A percentile compares a stretch with the other conserved stretches of the same genome.
These are phyloP conservation scores for Aphelenchoides fujianensis DNA, from an alignment of 1,140 invertebrate species.

Conservation along the genomic window DNA sequence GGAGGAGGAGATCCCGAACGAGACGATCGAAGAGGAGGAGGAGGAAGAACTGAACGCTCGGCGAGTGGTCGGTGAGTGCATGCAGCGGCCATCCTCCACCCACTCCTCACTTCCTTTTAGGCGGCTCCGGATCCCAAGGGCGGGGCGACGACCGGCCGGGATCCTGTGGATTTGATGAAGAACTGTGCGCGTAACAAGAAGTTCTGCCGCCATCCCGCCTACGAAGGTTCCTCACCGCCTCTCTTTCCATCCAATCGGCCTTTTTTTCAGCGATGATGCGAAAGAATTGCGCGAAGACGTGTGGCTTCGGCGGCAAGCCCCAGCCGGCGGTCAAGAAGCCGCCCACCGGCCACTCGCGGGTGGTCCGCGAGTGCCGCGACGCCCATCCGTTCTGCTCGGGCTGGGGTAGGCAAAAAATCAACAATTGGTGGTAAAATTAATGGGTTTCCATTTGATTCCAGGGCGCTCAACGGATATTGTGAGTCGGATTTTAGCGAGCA, in stretches of 20 bases:
- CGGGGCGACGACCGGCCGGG: background rate
- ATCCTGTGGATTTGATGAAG: constrained; percentile 47
- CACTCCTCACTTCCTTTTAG: background rate
- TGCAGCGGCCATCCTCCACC: background rate
- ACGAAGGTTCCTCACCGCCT: too few relatives aligned
- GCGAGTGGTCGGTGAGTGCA: constrained; percentile 8
- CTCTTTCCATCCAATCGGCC: too few relatives aligned
- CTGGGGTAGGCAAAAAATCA: too few relatives aligned
- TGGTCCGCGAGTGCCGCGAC: constrained; percentile 35
- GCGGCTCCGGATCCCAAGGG: constrained; percentile 16
- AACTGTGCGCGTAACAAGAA: constrained; percentile 47
- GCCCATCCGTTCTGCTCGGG: constrained; percentile 39
- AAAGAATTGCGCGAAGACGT: constrained; percentile 47
- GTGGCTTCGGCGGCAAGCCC: constrained; percentile 41
- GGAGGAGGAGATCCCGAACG: constrained; percentile 26
- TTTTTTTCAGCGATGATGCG: constrained; percentile 49
- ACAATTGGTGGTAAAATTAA: constrained; percentile 29
- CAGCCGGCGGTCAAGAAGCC: constrained; percentile 17
- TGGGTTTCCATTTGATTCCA: constrained; percentile 13
- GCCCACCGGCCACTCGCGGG: background rate
- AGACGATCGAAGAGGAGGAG: constrained; percentile 19
- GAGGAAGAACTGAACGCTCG: constrained; percentile 13
- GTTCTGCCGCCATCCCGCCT: constrained; percentile 46
- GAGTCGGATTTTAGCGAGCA: constrained; percentile 44
- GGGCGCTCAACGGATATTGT: constrained; percentile 47